Evolutionary conservation across 2,888 invertebrate species (phyloP).

Genomic region (Phengaris arion): DNA sequence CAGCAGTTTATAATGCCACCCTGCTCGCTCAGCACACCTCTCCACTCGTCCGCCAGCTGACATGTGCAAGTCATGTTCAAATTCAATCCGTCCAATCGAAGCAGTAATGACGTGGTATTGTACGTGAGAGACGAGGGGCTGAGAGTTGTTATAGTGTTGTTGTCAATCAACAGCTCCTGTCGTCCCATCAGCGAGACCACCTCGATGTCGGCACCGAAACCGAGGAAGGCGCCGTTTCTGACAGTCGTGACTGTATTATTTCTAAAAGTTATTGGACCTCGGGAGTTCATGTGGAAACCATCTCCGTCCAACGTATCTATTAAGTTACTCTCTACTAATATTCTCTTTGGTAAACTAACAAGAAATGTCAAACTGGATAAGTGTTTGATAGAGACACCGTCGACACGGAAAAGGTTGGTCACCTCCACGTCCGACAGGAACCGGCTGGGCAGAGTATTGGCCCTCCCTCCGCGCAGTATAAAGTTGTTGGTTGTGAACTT

Average conservation of each 20-base stretch:
- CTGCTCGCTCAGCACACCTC: slow-evolving; percentile 56
- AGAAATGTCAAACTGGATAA: slow-evolving; percentile 86
- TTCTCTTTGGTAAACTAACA: slow-evolving; percentile 80
- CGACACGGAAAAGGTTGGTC: slow-evolving; percentile 81
- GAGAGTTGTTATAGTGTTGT: slow-evolving; percentile 80
- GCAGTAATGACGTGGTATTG: slow-evolving; percentile 75
- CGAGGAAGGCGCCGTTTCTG: slow-evolving; percentile 81
- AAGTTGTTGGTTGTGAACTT: slow-evolving; percentile 86
- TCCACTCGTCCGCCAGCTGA: slow-evolving; percentile 62
- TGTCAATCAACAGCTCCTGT: slow-evolving; percentile 81
- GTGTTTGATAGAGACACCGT: slow-evolving; percentile 81
- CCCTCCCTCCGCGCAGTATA: slow-evolving; percentile 80
- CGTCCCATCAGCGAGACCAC: slow-evolving; percentile 63
- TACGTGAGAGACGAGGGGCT: slow-evolving; percentile 79
- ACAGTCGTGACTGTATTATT: slow-evolving; percentile 82
- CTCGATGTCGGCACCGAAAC: slow-evolving; percentile 74
- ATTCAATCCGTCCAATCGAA: slow-evolving; percentile 79
- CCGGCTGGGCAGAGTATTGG: slow-evolving; percentile 83
- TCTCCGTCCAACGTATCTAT: slow-evolving; percentile 82
- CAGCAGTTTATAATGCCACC: slow-evolving; percentile 65
- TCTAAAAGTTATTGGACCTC: slow-evolving; percentile 82
- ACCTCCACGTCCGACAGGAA: slow-evolving; percentile 87
- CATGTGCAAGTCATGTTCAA: slow-evolving; percentile 82
- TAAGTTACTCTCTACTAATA: slow-evolving; percentile 80
- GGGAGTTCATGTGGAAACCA: slow-evolving; percentile 80